A percentile compares a stretch with the other conserved stretches of the same genome.
These are phyloP conservation scores for Chlamydotis undulata DNA, from an alignment of 2,113 vertebrate genomes.

Conservation along the genomic window DNA sequence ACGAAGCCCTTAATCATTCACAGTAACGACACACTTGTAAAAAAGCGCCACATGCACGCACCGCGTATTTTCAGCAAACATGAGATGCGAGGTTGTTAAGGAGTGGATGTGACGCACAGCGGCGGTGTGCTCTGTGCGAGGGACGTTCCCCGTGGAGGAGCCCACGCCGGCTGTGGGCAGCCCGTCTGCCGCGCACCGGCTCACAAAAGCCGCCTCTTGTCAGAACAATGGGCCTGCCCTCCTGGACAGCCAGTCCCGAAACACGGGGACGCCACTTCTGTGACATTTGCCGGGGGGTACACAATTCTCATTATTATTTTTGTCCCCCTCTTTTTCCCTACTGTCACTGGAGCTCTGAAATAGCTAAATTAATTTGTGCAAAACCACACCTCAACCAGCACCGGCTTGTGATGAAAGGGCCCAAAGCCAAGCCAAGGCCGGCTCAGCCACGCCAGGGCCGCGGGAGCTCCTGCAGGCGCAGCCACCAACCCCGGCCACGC, in stretches of 20 bases:
- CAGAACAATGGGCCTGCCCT: conserved; percentile 30
- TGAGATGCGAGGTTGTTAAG: neutral
- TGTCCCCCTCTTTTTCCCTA: neutral
- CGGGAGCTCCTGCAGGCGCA: too few relatives aligned
- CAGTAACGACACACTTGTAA: conserved; percentile 28
- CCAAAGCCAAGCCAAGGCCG: neutral
- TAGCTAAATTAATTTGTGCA: neutral
- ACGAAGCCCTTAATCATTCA: conserved; percentile 56
- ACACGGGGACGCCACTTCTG: neutral
- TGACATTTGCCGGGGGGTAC: neutral
- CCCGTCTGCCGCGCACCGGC: neutral
- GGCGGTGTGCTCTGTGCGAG: neutral
- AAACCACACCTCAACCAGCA: neutral
- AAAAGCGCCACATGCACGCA: neutral
- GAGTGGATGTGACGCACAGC: neutral
- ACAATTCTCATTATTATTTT: neutral
- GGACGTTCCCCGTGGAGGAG: neutral
- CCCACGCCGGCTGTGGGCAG: conserved; percentile 41
- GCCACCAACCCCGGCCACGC: too few relatives aligned
- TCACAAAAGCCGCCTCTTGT: conserved; percentile 35
- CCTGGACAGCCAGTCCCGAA: neutral
- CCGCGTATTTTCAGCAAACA: neutral
- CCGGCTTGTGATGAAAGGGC: neutral
- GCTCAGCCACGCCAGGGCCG: too few relatives aligned
- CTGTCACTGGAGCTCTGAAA: neutral